Evolutionary conservation across 2,888 invertebrate genomes (phyloP).

Genomic region (Blastobasis lacticolella): DNA sequence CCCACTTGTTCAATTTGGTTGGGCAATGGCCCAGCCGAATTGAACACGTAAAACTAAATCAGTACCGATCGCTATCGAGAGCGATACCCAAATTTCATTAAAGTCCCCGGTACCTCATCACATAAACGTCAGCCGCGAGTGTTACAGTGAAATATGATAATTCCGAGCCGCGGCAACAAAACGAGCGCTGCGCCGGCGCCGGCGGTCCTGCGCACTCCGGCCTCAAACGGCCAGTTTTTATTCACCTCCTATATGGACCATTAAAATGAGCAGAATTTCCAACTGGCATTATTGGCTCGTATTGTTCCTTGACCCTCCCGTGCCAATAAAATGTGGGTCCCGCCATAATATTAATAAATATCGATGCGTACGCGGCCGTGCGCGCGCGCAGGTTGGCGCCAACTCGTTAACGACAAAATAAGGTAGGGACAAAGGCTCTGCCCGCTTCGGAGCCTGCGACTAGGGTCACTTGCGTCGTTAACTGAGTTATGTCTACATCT

Average conservation of each 20-base stretch:
- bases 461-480: background rate
- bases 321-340: background rate
- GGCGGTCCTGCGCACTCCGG: constrained; percentile 41
- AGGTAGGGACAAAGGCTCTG: background rate
- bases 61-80: constrained; percentile 3
- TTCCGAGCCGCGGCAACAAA: constrained; percentile 32
- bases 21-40: too few species aligned
- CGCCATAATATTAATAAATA: too few species aligned
- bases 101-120: constrained; percentile 26
- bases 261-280: constrained; percentile 48
- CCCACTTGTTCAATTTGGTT: too few species aligned
- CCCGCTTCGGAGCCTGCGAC: background rate
- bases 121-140: constrained; percentile 50
- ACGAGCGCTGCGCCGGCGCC: constrained; percentile 46
- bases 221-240: constrained; percentile 53
- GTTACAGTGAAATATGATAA: constrained; percentile 61
- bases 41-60: too few species aligned
- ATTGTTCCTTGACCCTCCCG: constrained; percentile 12
- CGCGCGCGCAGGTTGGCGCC: background rate
- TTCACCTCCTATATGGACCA: constrained; percentile 47
- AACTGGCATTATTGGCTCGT: constrained; percentile 26
- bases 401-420: background rate
- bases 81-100: constrained; percentile 34
- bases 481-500: background rate
- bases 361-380: background rate